These are phyloP conservation scores for Neolamprologus sp. DNA, from an alignment of 2,113 vertebrate species.

Conservation along the genomic window DNA sequence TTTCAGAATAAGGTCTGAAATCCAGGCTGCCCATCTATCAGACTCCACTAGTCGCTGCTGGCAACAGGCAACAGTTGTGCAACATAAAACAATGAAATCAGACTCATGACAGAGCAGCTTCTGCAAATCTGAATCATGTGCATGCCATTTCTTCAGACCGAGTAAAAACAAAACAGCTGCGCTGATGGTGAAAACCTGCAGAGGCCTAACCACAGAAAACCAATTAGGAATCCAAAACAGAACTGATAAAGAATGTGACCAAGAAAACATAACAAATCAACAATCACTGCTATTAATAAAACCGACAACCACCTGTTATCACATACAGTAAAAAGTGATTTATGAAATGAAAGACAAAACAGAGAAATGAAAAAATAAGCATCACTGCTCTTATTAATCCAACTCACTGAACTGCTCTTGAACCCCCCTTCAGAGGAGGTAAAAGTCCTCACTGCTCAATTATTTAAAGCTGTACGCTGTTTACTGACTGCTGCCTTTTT, in stretches of 20 bases:
- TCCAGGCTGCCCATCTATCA: background rate
- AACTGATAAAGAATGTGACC: background rate
- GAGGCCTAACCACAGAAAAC: background rate
- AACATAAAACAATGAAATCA: background rate
- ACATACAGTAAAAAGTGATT: background rate
- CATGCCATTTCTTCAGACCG: background rate
- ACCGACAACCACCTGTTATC: background rate
- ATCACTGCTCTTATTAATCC: background rate
- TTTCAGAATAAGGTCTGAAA: background rate
- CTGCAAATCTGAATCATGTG: background rate
- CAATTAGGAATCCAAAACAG: background rate
- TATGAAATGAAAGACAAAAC: background rate
- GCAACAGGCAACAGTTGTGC: background rate
- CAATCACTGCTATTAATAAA: background rate
- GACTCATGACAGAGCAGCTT: background rate
- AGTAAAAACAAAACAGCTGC: background rate
- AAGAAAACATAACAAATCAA: background rate
- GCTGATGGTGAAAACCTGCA: background rate
- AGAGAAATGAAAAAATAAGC: background rate
- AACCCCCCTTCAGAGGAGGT: background rate
- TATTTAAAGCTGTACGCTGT: background rate
- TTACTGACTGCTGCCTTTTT: background rate
- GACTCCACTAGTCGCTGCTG: background rate
- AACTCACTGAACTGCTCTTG: background rate
- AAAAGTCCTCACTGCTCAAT: conserved; percentile 2